Evolutionary conservation across 2,888 invertebrate species (phyloP).

Genomic region (Hedya salicella): DNA sequence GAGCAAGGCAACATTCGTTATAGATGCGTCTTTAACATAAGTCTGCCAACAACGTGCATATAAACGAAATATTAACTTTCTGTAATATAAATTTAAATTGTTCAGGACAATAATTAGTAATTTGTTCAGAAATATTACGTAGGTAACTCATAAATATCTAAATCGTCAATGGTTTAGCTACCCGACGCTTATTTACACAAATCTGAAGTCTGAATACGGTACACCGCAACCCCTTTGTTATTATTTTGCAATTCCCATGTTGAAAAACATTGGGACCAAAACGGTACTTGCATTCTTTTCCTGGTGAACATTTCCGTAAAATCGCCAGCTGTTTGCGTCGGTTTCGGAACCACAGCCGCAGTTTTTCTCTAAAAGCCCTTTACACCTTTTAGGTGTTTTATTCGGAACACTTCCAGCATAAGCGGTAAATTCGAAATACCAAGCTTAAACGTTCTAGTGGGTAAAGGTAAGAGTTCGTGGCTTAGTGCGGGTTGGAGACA

Average conservation of each 20-base stretch:
- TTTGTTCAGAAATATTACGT: too few species aligned
- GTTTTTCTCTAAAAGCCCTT: conserved; percentile 29
- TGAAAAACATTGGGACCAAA: conserved; percentile 29
- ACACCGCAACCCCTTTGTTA: conserved; percentile 10
- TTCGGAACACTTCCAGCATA: conserved; percentile 29
- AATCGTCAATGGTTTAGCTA: not conserved
- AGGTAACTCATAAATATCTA: not conserved
- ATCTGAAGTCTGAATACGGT: conserved; percentile 3
- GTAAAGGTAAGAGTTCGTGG: conserved; percentile 26
- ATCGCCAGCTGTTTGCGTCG: conserved; percentile 29
- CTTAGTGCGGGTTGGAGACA: conserved; percentile 19
- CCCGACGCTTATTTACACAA: not conserved
- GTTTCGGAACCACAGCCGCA: conserved; percentile 29
- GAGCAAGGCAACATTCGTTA: conserved; percentile 2
- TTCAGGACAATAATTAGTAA: too few species aligned
- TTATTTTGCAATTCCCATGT: conserved; percentile 22
- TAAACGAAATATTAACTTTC: too few species aligned
- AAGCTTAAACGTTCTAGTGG: conserved; percentile 31
- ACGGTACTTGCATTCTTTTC: conserved; percentile 27
- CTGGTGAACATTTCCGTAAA: conserved; percentile 17
- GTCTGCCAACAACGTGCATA: not conserved
- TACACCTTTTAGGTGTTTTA: conserved; percentile 38
- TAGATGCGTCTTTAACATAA: not conserved
- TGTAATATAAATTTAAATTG: too few species aligned
- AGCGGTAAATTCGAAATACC: conserved; percentile 37